These are phyloP conservation scores for Peromyscus aztecus DNA, from an alignment of 2,797 vertebrate genomes.

Conservation along the genomic window DNA sequence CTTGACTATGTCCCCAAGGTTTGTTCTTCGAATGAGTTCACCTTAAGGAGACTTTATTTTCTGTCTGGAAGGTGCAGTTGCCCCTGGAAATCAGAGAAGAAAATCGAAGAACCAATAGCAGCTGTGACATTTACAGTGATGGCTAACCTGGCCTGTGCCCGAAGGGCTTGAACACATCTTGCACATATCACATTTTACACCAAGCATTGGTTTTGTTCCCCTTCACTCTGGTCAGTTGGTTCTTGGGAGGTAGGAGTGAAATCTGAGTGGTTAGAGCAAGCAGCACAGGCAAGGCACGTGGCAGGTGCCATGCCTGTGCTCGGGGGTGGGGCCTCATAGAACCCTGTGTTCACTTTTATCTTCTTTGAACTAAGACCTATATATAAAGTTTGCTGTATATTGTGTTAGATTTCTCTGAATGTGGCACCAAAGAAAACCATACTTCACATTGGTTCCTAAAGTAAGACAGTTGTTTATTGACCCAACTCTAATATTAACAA, in stretches of 20 bases:
- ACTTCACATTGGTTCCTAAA: constrained; percentile 7
- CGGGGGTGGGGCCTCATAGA: not conserved
- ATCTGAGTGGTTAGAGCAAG: not conserved
- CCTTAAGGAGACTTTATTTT: not conserved
- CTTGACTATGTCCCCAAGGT: not conserved
- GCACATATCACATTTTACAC: not conserved
- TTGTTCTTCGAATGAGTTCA: not conserved
- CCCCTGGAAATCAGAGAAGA: not conserved
- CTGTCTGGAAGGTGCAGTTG: not conserved
- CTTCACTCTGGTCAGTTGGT: not conserved
- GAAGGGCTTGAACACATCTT: not conserved
- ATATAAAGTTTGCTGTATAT: not conserved
- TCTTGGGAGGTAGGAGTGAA: not conserved
- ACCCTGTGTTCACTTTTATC: not conserved
- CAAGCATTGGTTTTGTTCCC: not conserved
- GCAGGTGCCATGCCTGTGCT: too few species aligned
- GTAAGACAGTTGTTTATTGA: not conserved
- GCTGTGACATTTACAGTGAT: not conserved
- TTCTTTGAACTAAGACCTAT: not conserved
- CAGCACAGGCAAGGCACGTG: too few species aligned
- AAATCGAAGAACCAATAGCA: not conserved
- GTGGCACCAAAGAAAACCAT: not conserved
- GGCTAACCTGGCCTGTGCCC: not conserved
- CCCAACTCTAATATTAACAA: not conserved
- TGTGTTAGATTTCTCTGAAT: not conserved